Conservation (phyloP, 2,888 invertebrate genomes). For the Andrena praecox region DNA sequence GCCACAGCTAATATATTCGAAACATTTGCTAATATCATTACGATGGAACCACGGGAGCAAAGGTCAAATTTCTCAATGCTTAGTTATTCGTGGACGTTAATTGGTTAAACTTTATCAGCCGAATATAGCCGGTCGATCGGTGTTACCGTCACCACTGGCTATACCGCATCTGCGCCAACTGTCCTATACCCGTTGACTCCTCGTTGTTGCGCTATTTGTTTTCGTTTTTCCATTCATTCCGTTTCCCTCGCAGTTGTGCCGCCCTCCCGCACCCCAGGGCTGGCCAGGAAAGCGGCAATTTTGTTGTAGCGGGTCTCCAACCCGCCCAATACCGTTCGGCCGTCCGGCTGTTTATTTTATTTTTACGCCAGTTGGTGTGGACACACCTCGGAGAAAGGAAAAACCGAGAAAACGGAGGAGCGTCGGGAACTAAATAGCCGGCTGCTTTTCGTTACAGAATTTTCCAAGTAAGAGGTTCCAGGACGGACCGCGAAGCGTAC, state of each 20-base stretch:
- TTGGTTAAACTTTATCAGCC: slow-evolving; percentile 62
- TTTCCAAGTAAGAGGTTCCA: slow-evolving; percentile 23
- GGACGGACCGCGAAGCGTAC: slow-evolving; percentile 10
- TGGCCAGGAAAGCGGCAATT: slow-evolving; percentile 60
- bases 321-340: slow-evolving; percentile 43
- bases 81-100: slow-evolving; percentile 59
- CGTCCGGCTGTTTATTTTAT: slow-evolving; percentile 53
- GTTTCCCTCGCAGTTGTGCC: slow-evolving; percentile 5
- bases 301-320: slow-evolving; percentile 44
- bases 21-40: slow-evolving; percentile 2
- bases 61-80: slow-evolving; percentile 4
- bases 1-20: slow-evolving; percentile 13
- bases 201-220: not conserved
- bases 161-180: slow-evolving; percentile 37
- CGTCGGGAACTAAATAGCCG: slow-evolving; percentile 58
- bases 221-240: not conserved
- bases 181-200: slow-evolving; percentile 50
- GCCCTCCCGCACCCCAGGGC: not conserved
- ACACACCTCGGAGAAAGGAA: slow-evolving; percentile 50
- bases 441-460: slow-evolving; percentile 60
- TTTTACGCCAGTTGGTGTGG: slow-evolving; percentile 58
- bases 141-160: not conserved
- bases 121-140: slow-evolving; percentile 54
- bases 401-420: slow-evolving; percentile 42
- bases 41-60: not conserved